Evolutionary conservation across 2,797 vertebrate genomes (phyloP).

Genomic region (Phalanger gymnotis): DNA sequence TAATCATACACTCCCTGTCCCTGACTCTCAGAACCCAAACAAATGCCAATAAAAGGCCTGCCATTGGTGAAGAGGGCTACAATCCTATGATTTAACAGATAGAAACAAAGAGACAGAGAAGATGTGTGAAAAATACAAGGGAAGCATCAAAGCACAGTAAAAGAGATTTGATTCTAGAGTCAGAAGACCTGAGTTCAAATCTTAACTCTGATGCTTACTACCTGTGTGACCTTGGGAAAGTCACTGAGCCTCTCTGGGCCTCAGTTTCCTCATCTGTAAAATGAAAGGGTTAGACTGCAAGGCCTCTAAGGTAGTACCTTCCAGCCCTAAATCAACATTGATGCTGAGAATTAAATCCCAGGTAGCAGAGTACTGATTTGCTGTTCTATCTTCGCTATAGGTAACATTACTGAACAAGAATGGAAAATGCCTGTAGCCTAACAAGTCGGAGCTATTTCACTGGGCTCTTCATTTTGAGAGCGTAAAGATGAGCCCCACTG

Average conservation of each 20-base stretch:
- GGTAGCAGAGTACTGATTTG: not conserved
- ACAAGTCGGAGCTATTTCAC: not conserved
- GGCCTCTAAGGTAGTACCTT: not conserved
- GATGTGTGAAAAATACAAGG: not conserved
- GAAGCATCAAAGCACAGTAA: not conserved
- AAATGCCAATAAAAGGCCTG: not conserved
- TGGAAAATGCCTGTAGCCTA: not conserved
- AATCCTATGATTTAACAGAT: not conserved
- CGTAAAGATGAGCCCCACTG: not conserved
- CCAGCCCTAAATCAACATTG: not conserved
- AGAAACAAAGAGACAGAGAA: not conserved
- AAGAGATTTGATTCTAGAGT: not conserved
- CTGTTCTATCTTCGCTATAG: not conserved
- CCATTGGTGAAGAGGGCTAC: not conserved
- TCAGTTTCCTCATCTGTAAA: not conserved
- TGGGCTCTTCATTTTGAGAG: slow-evolving; percentile 3
- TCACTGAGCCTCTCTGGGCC: not conserved
- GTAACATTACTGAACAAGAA: not conserved
- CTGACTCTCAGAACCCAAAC: not conserved
- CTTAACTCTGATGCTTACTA: not conserved
- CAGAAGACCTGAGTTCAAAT: not conserved
- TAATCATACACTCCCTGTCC: not conserved
- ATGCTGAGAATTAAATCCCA: slow-evolving; percentile 7
- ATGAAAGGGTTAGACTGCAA: not conserved
- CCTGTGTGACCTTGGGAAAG: not conserved